Percentiles rank a stretch among this genome's conserved stretches.
Evolutionary conservation across 1,140 invertebrate genomes (phyloP).

Genomic region (Diprion similis): DNA sequence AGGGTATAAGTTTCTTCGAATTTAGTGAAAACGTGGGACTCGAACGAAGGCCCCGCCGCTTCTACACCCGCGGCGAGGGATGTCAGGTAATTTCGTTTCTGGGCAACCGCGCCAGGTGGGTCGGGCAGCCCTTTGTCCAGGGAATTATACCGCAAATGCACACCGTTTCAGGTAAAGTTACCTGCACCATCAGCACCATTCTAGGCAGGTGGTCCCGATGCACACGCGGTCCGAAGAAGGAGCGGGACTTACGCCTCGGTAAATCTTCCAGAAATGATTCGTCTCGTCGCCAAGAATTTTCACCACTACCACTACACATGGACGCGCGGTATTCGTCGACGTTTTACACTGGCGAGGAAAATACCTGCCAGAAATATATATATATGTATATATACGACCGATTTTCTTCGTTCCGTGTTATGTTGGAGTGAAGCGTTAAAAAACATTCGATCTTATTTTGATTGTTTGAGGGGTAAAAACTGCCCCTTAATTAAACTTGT

Average conservation of each 20-base stretch:
- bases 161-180: slow-evolving; percentile 5
- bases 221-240: not conserved
- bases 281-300: not conserved
- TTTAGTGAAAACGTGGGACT: no score
- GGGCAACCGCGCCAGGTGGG: not conserved
- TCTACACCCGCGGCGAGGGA: not conserved
- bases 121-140: not conserved
- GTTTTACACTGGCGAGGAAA: no score
- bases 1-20: no score
- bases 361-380: no score
- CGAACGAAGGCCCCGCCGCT: no score
- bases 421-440: not conserved
- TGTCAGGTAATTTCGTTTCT: not conserved
- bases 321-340: not conserved
- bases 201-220: not conserved
- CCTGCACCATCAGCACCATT: not conserved
- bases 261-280: not conserved
- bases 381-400: no score
- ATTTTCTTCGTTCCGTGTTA: not conserved
- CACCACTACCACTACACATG: not conserved
- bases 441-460: not conserved
- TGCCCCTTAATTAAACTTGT: no score
- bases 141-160: slow-evolving; percentile 1
- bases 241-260: not conserved
- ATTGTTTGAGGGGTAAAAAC: no score